Conservation (phyloP, 2,113 vertebrate species). For the Plecotus auritus region DNA sequence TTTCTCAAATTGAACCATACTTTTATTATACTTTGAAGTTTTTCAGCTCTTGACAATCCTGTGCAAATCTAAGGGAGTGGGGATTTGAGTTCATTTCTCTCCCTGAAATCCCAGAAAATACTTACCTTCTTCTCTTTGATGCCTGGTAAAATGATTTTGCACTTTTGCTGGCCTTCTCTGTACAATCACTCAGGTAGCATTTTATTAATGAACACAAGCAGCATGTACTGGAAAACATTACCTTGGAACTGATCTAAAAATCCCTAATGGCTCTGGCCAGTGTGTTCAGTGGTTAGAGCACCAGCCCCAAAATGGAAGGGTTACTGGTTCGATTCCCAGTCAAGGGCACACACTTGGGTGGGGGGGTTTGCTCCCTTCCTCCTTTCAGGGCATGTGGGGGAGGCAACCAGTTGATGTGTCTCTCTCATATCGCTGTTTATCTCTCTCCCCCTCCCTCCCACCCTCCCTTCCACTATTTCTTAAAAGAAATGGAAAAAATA, state of each 20-base stretch:
- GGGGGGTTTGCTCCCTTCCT: too few species aligned
- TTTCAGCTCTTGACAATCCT: conserved; percentile 55
- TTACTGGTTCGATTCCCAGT: too few species aligned
- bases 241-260: background rate
- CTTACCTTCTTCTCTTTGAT: conserved; percentile 23
- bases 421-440: too few species aligned
- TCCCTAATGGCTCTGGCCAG: background rate
- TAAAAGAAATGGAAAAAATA: too few species aligned
- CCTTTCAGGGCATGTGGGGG: too few species aligned
- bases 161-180: background rate
- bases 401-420: too few species aligned
- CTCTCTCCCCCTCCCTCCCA: too few species aligned
- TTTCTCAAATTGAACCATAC: conserved; percentile 66
- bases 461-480: too few species aligned
- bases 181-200: background rate
- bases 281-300: too few species aligned
- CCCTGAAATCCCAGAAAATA: conserved; percentile 30
- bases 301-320: too few species aligned
- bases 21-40: conserved; percentile 73
- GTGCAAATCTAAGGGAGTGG: conserved; percentile 41
- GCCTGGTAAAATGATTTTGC: conserved; percentile 24
- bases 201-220: conserved; percentile 10
- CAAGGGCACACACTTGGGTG: too few species aligned
- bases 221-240: background rate
- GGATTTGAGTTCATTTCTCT: conserved; percentile 43